Evolutionary conservation across 2,888 invertebrate species (phyloP).

Genomic region (Therioaphis trifolii): DNA sequence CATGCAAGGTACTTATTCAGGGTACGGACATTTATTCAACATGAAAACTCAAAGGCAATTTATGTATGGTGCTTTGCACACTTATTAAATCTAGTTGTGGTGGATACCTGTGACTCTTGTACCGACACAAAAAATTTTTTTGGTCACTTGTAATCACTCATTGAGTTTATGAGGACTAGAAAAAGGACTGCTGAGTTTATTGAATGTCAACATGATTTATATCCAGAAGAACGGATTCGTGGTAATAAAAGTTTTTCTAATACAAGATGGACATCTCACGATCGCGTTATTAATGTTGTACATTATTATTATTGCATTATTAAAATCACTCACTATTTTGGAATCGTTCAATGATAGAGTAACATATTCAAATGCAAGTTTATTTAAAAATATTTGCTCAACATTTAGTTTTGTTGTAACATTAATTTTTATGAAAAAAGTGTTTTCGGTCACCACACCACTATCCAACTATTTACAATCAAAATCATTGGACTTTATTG

Average conservation of each 20-base stretch:
- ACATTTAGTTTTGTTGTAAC: slow-evolving; percentile 17
- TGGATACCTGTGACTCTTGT: not conserved
- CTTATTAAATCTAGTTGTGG: not conserved
- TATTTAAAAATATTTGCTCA: slow-evolving; percentile 11
- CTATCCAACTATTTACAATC: slow-evolving; percentile 16
- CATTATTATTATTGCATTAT: slow-evolving; percentile 1
- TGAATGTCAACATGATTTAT: slow-evolving; percentile 6
- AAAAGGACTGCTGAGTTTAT: not conserved
- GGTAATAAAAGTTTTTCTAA: slow-evolving; percentile 16
- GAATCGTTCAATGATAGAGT: slow-evolving; percentile 14
- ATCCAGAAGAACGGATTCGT: not conserved
- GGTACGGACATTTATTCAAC: slow-evolving; percentile 1
- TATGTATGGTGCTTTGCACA: not conserved
- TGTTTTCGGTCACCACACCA: slow-evolving; percentile 15
- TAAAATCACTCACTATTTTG: slow-evolving; percentile 11
- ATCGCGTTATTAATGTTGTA: slow-evolving; percentile 1
- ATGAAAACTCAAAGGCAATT: not conserved
- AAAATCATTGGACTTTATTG: slow-evolving; percentile 30
- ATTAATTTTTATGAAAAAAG: slow-evolving; percentile 20
- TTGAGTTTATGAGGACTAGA: slow-evolving; percentile 1
- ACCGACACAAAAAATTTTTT: not conserved
- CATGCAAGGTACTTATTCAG: not conserved
- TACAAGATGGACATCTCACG: slow-evolving; percentile 10
- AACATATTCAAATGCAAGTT: slow-evolving; percentile 18
- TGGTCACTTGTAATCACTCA: not conserved